Conservation (phyloP, 2,113 vertebrate genomes). For the Aramus guarauna region DNA sequence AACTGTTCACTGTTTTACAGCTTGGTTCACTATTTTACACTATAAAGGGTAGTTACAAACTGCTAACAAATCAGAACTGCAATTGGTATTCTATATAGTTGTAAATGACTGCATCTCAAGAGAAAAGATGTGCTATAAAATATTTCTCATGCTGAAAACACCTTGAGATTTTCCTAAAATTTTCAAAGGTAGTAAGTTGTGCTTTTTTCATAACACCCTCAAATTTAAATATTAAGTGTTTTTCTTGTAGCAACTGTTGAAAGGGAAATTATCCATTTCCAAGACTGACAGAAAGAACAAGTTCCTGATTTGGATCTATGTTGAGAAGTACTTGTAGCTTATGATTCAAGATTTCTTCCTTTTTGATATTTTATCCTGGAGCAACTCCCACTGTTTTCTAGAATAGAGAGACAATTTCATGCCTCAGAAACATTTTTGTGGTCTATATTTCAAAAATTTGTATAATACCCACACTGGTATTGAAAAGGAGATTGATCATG, state of each 20-base stretch:
- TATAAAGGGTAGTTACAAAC: background rate
- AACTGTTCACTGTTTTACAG: background rate
- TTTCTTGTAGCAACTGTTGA: background rate
- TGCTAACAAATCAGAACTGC: background rate
- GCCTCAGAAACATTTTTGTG: background rate
- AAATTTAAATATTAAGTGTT: background rate
- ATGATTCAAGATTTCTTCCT: background rate
- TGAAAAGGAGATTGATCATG: background rate
- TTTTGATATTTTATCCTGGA: background rate
- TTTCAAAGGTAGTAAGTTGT: background rate
- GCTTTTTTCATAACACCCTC: rapidly evolving
- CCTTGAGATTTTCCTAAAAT: background rate
- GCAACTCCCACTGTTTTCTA: background rate
- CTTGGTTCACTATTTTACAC: background rate
- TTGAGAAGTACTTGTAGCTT: background rate
- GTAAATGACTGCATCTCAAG: background rate
- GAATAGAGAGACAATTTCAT: background rate
- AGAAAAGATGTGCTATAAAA: background rate
- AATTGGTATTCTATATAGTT: background rate
- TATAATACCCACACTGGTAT: background rate
- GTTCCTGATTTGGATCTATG: background rate
- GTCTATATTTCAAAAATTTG: background rate
- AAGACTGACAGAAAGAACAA: background rate
- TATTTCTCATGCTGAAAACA: background rate
- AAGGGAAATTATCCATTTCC: background rate